phyloP scores from a whole-genome alignment of 2,797 vertebrate genomes.

The Chloroceryle amazona region DNA sequence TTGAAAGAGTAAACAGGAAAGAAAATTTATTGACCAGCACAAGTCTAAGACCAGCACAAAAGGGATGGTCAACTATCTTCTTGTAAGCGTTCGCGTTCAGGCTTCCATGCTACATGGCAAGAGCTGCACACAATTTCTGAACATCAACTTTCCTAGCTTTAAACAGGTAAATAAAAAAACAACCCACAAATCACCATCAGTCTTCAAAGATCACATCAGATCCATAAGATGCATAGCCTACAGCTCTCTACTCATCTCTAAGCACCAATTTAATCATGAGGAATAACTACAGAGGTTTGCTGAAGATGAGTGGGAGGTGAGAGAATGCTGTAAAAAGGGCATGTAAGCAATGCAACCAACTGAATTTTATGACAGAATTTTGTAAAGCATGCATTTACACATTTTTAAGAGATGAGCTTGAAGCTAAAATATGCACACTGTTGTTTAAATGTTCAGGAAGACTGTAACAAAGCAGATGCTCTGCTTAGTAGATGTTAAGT shows the following conservation, averaged over 20 bases:
- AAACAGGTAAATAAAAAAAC: neutral
- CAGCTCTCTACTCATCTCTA: neutral
- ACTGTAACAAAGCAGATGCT: constrained; percentile 9
- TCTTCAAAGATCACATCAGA: neutral
- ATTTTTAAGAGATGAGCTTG: constrained; percentile 37
- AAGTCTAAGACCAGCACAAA: neutral
- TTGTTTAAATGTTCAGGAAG: constrained; percentile 39
- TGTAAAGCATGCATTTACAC: constrained; percentile 43
- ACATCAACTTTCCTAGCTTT: neutral
- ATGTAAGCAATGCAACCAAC: neutral
- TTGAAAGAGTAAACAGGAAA: neutral
- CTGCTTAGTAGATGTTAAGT: constrained; percentile 25
- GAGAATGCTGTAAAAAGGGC: constrained; percentile 53
- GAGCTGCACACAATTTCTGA: neutral
- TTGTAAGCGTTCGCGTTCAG: neutral
- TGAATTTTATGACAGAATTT: constrained; percentile 35
- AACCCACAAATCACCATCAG: neutral
- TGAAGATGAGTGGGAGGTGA: constrained; percentile 46
- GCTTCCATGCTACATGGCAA: neutral
- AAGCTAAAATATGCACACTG: neutral
- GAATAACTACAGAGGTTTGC: constrained; percentile 53
- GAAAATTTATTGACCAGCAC: neutral
- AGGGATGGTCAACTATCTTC: neutral
- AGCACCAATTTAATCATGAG: constrained; percentile 35
- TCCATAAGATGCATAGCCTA: neutral